phyloP scores from a whole-genome alignment of 1,140 invertebrate species.

The Drosophila simulans region DNA sequence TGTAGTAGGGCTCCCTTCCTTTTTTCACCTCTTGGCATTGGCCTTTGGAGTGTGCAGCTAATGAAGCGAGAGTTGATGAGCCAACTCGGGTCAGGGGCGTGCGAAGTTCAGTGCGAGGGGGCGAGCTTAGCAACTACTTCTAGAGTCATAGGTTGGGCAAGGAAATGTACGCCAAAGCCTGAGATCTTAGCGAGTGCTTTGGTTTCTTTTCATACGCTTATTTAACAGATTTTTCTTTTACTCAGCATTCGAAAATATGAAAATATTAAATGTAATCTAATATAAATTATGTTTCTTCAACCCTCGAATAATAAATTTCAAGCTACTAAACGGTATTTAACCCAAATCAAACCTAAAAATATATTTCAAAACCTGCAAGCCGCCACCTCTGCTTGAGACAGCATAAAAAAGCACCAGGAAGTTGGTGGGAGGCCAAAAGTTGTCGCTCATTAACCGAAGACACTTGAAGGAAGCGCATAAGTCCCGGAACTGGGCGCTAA shows the following conservation, averaged over 20 bases:
- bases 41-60: slow-evolving; percentile 71
- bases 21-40: slow-evolving; percentile 77
- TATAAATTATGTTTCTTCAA: too few relatives aligned
- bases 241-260: neutral
- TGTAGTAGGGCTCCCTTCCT: neutral
- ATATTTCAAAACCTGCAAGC: too few relatives aligned
- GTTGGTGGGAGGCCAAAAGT: slow-evolving; percentile 14
- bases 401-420: slow-evolving; percentile 33
- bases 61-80: slow-evolving; percentile 74
- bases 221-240: neutral
- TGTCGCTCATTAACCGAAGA: slow-evolving; percentile 60
- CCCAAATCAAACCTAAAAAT: neutral
- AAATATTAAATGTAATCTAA: neutral
- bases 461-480: slow-evolving; percentile 52
- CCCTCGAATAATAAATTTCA: too few relatives aligned
- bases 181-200: neutral
- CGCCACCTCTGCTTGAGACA: neutral
- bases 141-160: neutral
- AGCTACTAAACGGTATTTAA: neutral
- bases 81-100: slow-evolving; percentile 39
- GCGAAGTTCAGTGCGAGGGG: neutral
- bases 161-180: neutral
- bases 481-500: slow-evolving; percentile 54
- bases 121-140: slow-evolving; percentile 9
- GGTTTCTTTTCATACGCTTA: too few relatives aligned